phyloP scores from a whole-genome alignment of 2,797 vertebrate species.

The Notolabrus celidotus region DNA sequence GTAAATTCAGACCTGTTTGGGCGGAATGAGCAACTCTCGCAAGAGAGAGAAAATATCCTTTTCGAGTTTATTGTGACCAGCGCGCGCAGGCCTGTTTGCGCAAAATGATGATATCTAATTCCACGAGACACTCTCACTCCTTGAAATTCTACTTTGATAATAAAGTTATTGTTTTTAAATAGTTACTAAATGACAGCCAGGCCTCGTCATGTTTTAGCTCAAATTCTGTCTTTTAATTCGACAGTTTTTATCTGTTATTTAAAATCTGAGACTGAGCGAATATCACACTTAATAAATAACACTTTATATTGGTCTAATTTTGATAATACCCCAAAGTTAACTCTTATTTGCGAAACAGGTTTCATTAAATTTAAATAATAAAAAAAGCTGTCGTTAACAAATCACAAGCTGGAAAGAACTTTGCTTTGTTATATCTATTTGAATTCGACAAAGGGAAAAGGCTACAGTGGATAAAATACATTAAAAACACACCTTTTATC shows the following conservation, averaged over 20 bases:
- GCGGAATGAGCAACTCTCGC: background rate
- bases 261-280: background rate
- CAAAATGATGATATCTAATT: background rate
- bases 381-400: constrained; percentile 12
- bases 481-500: constrained; percentile 6
- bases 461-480: constrained; percentile 13
- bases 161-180: background rate
- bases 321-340: background rate
- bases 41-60: background rate
- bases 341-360: background rate
- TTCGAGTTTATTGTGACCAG: background rate
- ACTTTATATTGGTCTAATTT: constrained; percentile 13
- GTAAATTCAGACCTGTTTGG: constrained; percentile 44
- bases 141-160: too few species aligned
- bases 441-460: constrained; percentile 8
- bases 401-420: background rate
- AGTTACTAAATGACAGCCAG: constrained; percentile 13
- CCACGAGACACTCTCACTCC: too few species aligned
- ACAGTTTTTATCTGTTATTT: constrained; percentile 13
- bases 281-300: constrained; percentile 1
- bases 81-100: constrained; percentile 13
- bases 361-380: constrained; percentile 19
- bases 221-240: constrained; percentile 2
- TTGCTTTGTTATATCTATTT: constrained; percentile 14
- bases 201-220: constrained; percentile 11